Evolutionary conservation across 2,113 vertebrate species (phyloP), one percentile per base, ranked within the genome.

Genomic region (Aldabrachelys gigantea): DNA sequence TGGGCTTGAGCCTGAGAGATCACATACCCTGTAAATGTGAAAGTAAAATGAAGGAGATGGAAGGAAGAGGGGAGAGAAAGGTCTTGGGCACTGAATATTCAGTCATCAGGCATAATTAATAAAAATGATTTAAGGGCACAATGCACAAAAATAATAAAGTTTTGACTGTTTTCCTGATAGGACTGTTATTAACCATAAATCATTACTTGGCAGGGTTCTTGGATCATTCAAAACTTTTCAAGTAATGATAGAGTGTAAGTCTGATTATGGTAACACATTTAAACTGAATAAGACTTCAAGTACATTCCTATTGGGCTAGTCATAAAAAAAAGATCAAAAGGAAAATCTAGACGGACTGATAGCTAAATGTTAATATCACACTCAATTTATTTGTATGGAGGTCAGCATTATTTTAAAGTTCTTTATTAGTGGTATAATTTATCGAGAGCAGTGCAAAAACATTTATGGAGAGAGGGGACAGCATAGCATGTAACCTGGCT

Each of bases 181-280:
- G 49, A 16, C n/a, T 95, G 75, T 94, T 97, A 97, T 89, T 89
- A 96, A 96, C 93, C 76, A 93, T 83, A 85, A 97, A 96, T 94
- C 95, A 97, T 91, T 94, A 94, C 79, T 44, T 94, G 92, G 94
- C 97, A 96, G 93, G 76, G 90, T 1, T 2, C 69, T 95, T 91
- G 94, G 76, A 95, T 97, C 89, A 95, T 87, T 95, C 91, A 96
- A 95, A 96, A 96, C 50, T 92, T 95, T 95, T 47, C 80, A 94
- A 92, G 69, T 93, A 91, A 87, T 94, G 95, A 92, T 82, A 86
- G 90, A 94, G 52, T 91, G 49, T 85, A 94, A 82, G 38, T 89
- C 88, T 96, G 89, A 95, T 95, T 91, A 89, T 57, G 53, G 75
- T 52, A 92, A 85, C 85, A 90, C 14, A 62, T 96, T 97, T 94